Evolutionary conservation across 2,797 vertebrate species (phyloP), one percentile per base, ranked within the genome.

Genomic region (Ataeniobius toweri): DNA sequence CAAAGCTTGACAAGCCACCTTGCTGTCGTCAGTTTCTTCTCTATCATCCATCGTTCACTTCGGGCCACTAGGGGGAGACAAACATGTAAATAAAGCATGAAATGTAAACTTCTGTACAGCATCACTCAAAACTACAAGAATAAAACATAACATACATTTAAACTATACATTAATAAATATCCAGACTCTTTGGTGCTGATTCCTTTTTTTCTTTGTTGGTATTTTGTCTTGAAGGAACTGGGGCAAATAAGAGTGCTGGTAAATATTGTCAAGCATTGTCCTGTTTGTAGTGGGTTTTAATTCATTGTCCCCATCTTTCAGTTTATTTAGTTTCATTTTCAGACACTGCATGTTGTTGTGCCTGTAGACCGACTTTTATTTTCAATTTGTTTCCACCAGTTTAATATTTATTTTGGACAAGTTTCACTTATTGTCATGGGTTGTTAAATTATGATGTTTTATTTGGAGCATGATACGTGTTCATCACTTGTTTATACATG

Each of bases 141-240:
- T 46, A 2, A 76, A 13, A 73, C 22, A 1, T 26, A 50, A 24
- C 10, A 36, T 1, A 10, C 31, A 20, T n/a, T 3, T 24, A 3
- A 53, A 28, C 36, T 0, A 28, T 8, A 31, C 0, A 5, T 24
- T 12, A 36, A 77, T 44, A 39, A 50, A 1, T 74, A 48, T 10
- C 6, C 5, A 65, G 31, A 74, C 14, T n/a, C 69, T 48, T 70
- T 16, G 22, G 75, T 68, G 56, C 76, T 92, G 72, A 91, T 71
- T 69, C 41, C 26, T 55, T 48, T 80, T 78, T 74, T 86, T 67
- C 44, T 48, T 48, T 75, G 76, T 85, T 87, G 88, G 74, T 94
- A 59, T 92, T 65, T 93, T 91, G 74, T 91, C 53, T 93, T 91
- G 20, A 95, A 95, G 93, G 92, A 88, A 78, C 84, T 51, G 78